Evolutionary conservation across 2,888 invertebrate genomes (phyloP).

Genomic region (Cephalotes varians): DNA sequence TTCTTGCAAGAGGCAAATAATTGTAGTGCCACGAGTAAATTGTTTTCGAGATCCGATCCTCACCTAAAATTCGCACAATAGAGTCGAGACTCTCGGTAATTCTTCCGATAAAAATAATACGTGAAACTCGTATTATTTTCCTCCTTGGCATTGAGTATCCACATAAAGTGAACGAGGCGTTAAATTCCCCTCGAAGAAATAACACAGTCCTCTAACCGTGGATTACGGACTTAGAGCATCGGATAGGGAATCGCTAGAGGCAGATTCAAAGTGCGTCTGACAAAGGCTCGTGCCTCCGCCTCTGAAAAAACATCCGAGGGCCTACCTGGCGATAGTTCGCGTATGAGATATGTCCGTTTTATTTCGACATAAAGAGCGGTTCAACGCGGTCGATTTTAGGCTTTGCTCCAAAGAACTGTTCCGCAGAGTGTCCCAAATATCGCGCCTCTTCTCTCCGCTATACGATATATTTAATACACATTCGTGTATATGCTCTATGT

Average conservation of each 20-base stretch:
- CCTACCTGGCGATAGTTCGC: constrained; percentile 71
- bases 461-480: background rate
- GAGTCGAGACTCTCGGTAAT: background rate
- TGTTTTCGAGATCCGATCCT: background rate
- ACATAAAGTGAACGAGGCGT: constrained; percentile 62
- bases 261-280: constrained; percentile 60
- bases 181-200: constrained; percentile 71
- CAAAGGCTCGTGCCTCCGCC: constrained; percentile 66
- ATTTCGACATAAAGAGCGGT: constrained; percentile 31
- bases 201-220: constrained; percentile 71
- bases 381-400: constrained; percentile 12
- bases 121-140: constrained; percentile 20
- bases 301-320: constrained; percentile 77
- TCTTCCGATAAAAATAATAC: background rate
- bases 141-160: constrained; percentile 16
- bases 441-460: background rate
- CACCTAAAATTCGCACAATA: background rate
- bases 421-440: background rate
- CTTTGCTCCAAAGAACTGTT: background rate
- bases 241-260: constrained; percentile 54
- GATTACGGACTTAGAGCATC: constrained; percentile 77
- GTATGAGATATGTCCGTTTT: constrained; percentile 52
- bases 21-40: background rate
- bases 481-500: background rate
- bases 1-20: background rate